Percentiles rank a stretch among this genome's conserved stretches.
phyloP scores from a whole-genome alignment of 2,797 vertebrate species.

The Takifugu rubripes region DNA sequence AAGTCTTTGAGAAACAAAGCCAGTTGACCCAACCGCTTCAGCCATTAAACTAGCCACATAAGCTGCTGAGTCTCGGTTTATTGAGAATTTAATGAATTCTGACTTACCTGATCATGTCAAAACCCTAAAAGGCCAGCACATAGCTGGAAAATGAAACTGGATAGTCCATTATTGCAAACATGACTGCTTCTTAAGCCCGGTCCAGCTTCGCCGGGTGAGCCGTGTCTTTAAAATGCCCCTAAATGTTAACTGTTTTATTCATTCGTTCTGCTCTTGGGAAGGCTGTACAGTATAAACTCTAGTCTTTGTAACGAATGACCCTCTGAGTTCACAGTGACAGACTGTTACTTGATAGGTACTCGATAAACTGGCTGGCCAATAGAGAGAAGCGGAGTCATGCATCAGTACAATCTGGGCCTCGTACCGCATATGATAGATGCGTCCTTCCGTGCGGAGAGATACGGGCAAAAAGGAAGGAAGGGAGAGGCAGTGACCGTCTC shows the following conservation, averaged over 20 bases:
- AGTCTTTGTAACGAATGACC: slow-evolving; percentile 12
- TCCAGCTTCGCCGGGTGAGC: neutral
- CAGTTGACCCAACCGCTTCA: slow-evolving; percentile 7
- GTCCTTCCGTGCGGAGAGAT: slow-evolving; percentile 26
- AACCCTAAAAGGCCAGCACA: no score
- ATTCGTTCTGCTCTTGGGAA: neutral
- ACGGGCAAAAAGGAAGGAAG: slow-evolving; percentile 17
- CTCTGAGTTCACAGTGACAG: slow-evolving; percentile 27
- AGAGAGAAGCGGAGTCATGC: slow-evolving; percentile 21
- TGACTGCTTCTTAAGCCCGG: neutral
- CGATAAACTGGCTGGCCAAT: slow-evolving; percentile 41
- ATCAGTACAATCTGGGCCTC: slow-evolving; percentile 23
- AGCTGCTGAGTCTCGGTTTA: no score
- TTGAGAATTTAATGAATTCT: no score
- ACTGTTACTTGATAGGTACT: slow-evolving; percentile 34
- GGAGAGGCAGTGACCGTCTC: slow-evolving; percentile 38
- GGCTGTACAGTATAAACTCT: slow-evolving; percentile 4
- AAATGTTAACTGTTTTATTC: no score
- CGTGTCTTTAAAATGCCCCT: slow-evolving; percentile 6
- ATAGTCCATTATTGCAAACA: no score
- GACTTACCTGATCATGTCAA: no score
- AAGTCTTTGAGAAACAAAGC: slow-evolving; percentile 11
- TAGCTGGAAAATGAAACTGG: no score
- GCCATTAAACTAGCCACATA: slow-evolving; percentile 1
- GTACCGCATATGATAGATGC: slow-evolving; percentile 37